Evolutionary conservation across 2,797 vertebrate genomes (phyloP).

Genomic region (Myotis vivesi): DNA sequence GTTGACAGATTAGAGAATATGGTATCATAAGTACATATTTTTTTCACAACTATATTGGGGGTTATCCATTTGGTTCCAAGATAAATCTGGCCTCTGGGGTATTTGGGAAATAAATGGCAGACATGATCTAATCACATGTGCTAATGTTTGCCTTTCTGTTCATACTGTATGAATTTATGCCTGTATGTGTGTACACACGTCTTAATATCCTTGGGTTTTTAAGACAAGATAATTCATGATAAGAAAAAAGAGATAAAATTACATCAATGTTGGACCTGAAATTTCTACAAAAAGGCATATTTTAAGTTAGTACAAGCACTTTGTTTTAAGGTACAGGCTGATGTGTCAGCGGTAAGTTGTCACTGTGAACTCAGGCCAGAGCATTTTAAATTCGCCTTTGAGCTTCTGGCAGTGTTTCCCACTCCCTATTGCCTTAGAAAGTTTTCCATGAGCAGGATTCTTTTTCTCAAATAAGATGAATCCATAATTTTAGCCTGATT

Average conservation of each 20-base stretch:
- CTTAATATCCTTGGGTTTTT: not conserved
- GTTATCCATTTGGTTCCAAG: not conserved
- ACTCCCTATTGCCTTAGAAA: not conserved
- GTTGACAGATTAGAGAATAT: slow-evolving; percentile 13
- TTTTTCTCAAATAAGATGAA: not conserved
- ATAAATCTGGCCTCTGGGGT: not conserved
- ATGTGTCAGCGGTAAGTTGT: not conserved
- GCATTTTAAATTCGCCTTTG: not conserved
- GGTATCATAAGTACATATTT: not conserved
- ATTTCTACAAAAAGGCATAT: not conserved
- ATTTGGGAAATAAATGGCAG: not conserved
- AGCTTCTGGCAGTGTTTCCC: not conserved
- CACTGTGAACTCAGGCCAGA: not conserved
- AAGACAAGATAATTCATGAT: not conserved
- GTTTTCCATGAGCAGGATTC: not conserved
- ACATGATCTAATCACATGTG: not conserved
- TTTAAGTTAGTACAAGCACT: not conserved
- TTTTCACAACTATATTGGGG: not conserved
- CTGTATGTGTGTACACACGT: not conserved
- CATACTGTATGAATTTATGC: not conserved
- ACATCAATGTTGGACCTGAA: not conserved
- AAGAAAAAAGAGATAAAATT: not conserved
- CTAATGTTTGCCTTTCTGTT: not conserved
- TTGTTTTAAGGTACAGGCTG: not conserved
- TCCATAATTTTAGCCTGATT: not conserved